Base-by-base conservation (phyloP, 1,140 invertebrate genomes). In the Caenorhabditis briggsae region DNA sequence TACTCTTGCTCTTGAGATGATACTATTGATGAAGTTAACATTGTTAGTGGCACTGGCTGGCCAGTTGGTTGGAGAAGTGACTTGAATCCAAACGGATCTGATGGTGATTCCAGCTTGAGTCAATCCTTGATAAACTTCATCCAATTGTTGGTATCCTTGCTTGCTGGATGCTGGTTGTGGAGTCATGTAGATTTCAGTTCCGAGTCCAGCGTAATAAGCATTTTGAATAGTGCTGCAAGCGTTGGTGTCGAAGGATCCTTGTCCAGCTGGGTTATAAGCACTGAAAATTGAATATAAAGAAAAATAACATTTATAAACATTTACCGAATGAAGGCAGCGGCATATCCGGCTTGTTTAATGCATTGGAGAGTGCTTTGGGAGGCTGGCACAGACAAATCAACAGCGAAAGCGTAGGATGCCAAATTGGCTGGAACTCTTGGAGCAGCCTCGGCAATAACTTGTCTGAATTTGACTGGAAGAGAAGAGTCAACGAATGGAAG, bases 181-280 rank as follows among this genome's bases (percentile, higher is more conserved):
- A 46, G 87, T 87, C 53, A 88, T 83, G 82, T 86, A 88, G n/a
- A 88, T 59, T n/a, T 87, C 85, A 23, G 65, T 83, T 87, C 78
- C 74, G 18, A 88, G 61, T 20, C 85, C 58, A 59, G 55, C 82
- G 33, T 43, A n/a, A 59, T 86, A 86, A 3, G 64, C 84, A n/a
- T 86, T 78, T 11, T 86, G 50, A 25, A 86, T 86, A 41, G 25
- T 86, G 20, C 11, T 86, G 23, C 84, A 86, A 2, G 84, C 23
- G 23, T 86, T 65, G 33, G 64, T 9, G 33, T 86, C 84, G 65
- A 65, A 86, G 0, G 48, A 61, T 86, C 84, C 84, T 58, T 86
- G 61, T 58, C 84, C 84, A 82, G 64, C n/a, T 53, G 84, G 84
- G 46, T 74, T 86, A 65, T 86, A 86, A 18, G 84, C 84, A 9